Conservation (phyloP, 2,797 vertebrate species). For the Sebastes cheni region DNA sequence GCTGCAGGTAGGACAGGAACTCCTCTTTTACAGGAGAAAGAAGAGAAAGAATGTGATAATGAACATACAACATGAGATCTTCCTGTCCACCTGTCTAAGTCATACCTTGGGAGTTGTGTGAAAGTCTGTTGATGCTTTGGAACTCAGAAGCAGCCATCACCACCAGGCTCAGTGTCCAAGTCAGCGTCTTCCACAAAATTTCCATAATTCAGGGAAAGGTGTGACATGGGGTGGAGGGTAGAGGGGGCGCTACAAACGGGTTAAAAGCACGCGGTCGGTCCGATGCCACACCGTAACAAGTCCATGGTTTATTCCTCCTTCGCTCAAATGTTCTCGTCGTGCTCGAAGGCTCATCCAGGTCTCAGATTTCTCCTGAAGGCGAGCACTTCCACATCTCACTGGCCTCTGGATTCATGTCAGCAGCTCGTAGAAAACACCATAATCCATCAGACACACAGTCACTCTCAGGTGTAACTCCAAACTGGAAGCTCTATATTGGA, state of each 20-base stretch:
- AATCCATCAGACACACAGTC: slow-evolving; percentile 71
- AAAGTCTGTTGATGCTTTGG: slow-evolving; percentile 89
- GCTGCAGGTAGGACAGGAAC: slow-evolving; percentile 98
- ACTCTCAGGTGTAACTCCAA: slow-evolving; percentile 82
- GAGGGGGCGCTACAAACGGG: slow-evolving; percentile 84
- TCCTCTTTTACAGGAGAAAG: slow-evolving; percentile 89
- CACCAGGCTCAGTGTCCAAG: slow-evolving; percentile 97
- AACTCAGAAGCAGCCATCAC: slow-evolving; percentile 94
- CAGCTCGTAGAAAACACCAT: slow-evolving; percentile 73
- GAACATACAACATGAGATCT: background rate
- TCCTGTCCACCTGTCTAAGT: background rate
- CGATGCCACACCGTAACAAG: slow-evolving; percentile 89
- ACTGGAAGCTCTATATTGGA: slow-evolving; percentile 81
- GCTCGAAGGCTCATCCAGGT: slow-evolving; percentile 67
- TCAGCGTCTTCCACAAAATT: slow-evolving; percentile 98
- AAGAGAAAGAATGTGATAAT: background rate
- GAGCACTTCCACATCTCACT: slow-evolving; percentile 79
- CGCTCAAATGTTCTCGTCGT: slow-evolving; percentile 39
- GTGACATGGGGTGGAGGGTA: slow-evolving; percentile 78
- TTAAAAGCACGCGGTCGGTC: slow-evolving; percentile 84
- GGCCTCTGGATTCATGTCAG: slow-evolving; percentile 88
- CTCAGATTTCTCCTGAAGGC: slow-evolving; percentile 82
- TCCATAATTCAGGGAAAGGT: slow-evolving; percentile 95
- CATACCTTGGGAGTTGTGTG: slow-evolving; percentile 98
- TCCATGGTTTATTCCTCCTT: slow-evolving; percentile 76